Conservation (phyloP, 2,113 vertebrate species). For the Cariama cristata region DNA sequence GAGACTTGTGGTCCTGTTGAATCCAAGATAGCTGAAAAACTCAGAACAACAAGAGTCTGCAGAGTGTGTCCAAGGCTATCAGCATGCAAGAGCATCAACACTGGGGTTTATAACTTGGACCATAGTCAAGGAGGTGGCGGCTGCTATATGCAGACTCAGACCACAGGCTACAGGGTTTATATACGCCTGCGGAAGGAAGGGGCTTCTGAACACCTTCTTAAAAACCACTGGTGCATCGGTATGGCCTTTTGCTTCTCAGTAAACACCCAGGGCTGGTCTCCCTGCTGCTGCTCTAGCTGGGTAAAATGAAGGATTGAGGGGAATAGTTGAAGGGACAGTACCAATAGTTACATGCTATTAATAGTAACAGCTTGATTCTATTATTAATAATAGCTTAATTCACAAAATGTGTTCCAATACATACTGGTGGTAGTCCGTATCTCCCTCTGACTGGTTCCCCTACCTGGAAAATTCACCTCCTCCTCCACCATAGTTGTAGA, state of each 20-base stretch:
- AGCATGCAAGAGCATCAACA: neutral
- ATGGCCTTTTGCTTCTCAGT: neutral
- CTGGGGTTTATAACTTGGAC: accelerated
- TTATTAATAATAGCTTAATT: neutral
- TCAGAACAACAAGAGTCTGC: neutral
- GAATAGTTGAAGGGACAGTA: neutral
- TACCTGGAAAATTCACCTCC: neutral
- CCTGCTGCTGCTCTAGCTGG: neutral
- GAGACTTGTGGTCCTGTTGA: neutral
- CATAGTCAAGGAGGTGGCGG: neutral
- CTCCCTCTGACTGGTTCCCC: neutral
- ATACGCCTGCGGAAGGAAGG: neutral
- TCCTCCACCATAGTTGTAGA: neutral
- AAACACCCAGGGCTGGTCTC: neutral
- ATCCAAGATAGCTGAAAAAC: neutral
- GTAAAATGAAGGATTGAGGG: neutral
- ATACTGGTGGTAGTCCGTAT: neutral
- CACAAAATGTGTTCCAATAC: neutral
- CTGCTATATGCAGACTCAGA: neutral
- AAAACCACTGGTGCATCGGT: neutral
- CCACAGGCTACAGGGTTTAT: neutral
- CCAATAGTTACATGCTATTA: neutral
- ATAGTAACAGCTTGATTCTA: neutral
- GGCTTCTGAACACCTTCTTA: neutral
- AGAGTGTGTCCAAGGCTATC: neutral